Evolutionary conservation across 2,888 invertebrate species (phyloP), one percentile per base, ranked within the genome.

Genomic region (Dynastes grantii): DNA sequence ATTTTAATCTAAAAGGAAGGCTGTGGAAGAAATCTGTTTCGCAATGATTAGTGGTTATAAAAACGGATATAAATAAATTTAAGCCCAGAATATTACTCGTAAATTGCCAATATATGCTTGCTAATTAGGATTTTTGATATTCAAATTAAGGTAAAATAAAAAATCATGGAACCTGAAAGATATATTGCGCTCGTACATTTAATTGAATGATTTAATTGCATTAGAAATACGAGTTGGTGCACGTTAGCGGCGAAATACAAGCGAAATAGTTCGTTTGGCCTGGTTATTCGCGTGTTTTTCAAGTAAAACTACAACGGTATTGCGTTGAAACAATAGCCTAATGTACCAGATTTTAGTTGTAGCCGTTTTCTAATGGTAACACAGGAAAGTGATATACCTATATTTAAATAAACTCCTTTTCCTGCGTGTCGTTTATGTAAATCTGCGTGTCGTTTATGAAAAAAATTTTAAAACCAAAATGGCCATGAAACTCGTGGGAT

Each of bases 401-500:
- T 71, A 58, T 55, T 22, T 27, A 51, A 49, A 49, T 58, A 71
- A 45, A 45, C 55, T 40, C 37, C 51, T 58, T 71, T 71, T 32
- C 11, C 11, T 37, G 40, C 32, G 49, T 71, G 51, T 55, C n/a
- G 37, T 58, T 71, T 53, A 55, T 71, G 71, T 71, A 71, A 71
- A 71, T n/a, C 11, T 37, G 40, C 32, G 49, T 71, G 51, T 55
- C n/a, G 37, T 58, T 71, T 53, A 55, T 71, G 71, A n/a, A n/a
- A n/a, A n/a, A n/a, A n/a, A n/a, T n/a, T n/a, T n/a, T n/a, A n/a
- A n/a, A n/a, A n/a, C n/a, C 58, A 71, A 71, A 71, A 29, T 71
- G 71, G 16, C 71, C 71, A 71, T 71, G 71, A 71, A 71, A 71
- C 71, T 37, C 11, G 70, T 70, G 51, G 27, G 27, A 32, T 22